phyloP scores from a whole-genome alignment of 2,888 invertebrate species.

The Julus scanicus region DNA sequence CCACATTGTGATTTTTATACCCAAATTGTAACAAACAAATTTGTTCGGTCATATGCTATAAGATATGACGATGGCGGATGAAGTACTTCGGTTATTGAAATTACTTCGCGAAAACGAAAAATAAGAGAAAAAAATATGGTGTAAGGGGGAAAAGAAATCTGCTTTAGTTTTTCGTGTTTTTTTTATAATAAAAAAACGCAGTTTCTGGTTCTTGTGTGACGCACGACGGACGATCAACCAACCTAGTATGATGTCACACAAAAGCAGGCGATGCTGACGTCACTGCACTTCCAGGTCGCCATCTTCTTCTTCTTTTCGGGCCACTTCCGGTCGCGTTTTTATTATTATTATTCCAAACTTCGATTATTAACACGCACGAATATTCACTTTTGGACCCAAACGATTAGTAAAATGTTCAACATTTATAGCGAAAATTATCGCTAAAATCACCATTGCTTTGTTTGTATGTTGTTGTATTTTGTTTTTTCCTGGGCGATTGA shows the following conservation, averaged over 20 bases:
- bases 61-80: slow-evolving; percentile 49
- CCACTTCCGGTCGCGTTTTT: background rate
- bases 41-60: slow-evolving; percentile 46
- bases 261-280: background rate
- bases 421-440: background rate
- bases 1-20: slow-evolving; percentile 48
- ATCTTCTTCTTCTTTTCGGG: background rate
- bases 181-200: background rate
- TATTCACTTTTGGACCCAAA: slow-evolving; percentile 1
- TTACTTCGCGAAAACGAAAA: background rate
- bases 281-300: background rate
- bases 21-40: slow-evolving; percentile 51
- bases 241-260: too few species aligned
- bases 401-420: background rate
- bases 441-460: background rate
- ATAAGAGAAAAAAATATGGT: background rate
- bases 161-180: background rate
- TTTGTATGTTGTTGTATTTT: background rate
- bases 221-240: background rate
- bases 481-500: background rate
- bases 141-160: background rate
- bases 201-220: background rate
- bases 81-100: background rate
- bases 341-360: too few species aligned
- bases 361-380: background rate